A percentile compares a stretch with the other conserved stretches of the same genome.
These are phyloP conservation scores for Microctonus aethiopoides DNA, from an alignment of 2,888 invertebrate species.

Conservation along the genomic window DNA sequence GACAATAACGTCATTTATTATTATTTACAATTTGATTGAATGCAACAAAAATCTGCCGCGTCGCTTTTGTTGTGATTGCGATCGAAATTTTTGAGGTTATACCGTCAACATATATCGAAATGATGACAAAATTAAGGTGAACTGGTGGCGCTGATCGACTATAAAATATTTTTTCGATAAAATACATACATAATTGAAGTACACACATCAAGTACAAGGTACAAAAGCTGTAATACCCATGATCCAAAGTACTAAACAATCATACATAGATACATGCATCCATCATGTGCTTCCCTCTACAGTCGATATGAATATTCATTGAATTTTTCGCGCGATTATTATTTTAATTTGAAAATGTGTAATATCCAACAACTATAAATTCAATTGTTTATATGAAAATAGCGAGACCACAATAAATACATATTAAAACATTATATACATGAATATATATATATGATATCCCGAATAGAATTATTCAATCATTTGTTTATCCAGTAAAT, in stretches of 20 bases:
- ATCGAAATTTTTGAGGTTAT: conserved; percentile 12
- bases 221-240: too few species aligned
- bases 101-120: not conserved
- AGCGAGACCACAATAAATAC: too few species aligned
- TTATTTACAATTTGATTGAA: conserved; percentile 18
- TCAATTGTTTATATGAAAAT: too few species aligned
- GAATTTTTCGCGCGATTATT: not conserved
- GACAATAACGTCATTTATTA: conserved; percentile 9
- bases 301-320: not conserved
- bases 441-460: not conserved
- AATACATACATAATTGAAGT: not conserved
- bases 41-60: conserved; percentile 55
- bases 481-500: not conserved
- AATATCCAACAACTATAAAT: not conserved
- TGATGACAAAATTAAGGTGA: not conserved
- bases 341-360: not conserved
- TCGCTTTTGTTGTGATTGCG: conserved; percentile 62
- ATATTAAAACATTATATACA: too few species aligned
- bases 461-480: not conserved
- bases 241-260: too few species aligned
- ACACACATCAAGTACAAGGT: too few species aligned
- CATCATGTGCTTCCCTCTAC: not conserved
- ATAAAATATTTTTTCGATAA: not conserved
- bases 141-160: not conserved
- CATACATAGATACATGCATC: not conserved